Conservation (phyloP, 1,140 invertebrate species). For the Samia ricini region DNA sequence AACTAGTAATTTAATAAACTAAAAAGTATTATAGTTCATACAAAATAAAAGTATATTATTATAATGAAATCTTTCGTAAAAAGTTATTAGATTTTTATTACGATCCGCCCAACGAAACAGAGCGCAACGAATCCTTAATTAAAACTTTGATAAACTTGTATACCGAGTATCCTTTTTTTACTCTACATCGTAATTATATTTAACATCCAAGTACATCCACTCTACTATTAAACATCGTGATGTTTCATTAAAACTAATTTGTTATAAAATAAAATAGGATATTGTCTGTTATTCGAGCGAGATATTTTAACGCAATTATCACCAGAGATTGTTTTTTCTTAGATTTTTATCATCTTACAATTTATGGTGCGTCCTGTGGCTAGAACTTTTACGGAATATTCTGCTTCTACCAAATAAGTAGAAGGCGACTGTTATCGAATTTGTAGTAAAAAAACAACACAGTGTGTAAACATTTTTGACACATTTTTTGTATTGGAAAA, state of each 20-base stretch:
- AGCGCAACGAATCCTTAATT: constrained; percentile 65
- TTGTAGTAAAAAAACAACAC: too few relatives aligned
- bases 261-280: constrained; percentile 37
- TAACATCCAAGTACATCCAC: constrained; percentile 20
- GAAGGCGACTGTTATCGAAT: too few relatives aligned
- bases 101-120: constrained; percentile 35
- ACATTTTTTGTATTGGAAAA: too few relatives aligned
- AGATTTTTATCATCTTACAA: too few relatives aligned
- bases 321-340: too few relatives aligned
- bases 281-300: constrained; percentile 7
- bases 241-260: constrained; percentile 31
- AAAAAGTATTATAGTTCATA: neutral
- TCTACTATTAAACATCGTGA: constrained; percentile 27
- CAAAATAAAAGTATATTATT: neutral
- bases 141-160: constrained; percentile 46
- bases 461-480: too few relatives aligned
- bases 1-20: neutral
- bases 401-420: too few relatives aligned
- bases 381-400: too few relatives aligned
- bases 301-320: neutral
- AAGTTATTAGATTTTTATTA: constrained; percentile 49
- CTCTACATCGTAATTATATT: constrained; percentile 27
- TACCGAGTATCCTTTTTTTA: constrained; percentile 24
- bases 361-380: too few relatives aligned
- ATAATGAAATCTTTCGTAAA: constrained; percentile 11